phyloP scores from a whole-genome alignment of 1,140 invertebrate genomes.

The Drosophila pruinosa region DNA sequence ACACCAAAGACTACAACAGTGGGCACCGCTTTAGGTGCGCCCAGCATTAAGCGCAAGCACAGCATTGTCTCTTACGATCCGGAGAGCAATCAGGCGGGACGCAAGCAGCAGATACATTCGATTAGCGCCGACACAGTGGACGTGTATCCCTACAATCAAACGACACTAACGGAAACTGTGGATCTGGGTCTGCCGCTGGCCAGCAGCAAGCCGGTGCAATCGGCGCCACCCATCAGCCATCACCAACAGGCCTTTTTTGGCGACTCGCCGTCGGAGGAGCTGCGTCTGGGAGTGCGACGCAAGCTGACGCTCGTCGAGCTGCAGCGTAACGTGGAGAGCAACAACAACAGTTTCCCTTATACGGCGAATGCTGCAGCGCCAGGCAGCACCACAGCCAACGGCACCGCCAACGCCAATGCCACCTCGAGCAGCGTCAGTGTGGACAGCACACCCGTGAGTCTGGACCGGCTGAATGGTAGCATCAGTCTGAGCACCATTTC shows the following conservation, averaged over 20 bases:
- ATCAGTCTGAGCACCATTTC: constrained; percentile 64
- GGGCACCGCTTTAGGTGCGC: constrained; percentile 32
- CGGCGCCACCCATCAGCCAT: constrained; percentile 51
- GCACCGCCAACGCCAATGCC: constrained; percentile 33
- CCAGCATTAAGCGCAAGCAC: constrained; percentile 70
- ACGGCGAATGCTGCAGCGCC: constrained; percentile 56
- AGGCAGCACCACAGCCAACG: not conserved
- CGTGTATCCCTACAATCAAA: constrained; percentile 77
- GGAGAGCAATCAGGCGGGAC: constrained; percentile 71
- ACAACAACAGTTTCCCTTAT: constrained; percentile 68
- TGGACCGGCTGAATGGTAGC: constrained; percentile 74
- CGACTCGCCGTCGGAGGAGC: constrained; percentile 74
- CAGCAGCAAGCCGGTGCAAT: constrained; percentile 60
- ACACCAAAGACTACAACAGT: not conserved
- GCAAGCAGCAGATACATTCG: constrained; percentile 80
- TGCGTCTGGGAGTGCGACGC: constrained; percentile 66
- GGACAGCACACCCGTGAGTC: constrained; percentile 70
- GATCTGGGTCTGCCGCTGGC: constrained; percentile 45
- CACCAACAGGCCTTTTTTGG: constrained; percentile 55
- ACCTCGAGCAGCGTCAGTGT: constrained; percentile 77
- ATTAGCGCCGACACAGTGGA: constrained; percentile 80
- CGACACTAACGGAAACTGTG: constrained; percentile 15
- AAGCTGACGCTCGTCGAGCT: constrained; percentile 74
- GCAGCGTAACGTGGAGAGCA: constrained; percentile 61
- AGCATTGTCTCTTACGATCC: constrained; percentile 81